Evolutionary conservation across 92 coral and sea anemone genomes (phyloP), one percentile per base, ranked within the genome.

Genomic region (Pocillopora meandrina): DNA sequence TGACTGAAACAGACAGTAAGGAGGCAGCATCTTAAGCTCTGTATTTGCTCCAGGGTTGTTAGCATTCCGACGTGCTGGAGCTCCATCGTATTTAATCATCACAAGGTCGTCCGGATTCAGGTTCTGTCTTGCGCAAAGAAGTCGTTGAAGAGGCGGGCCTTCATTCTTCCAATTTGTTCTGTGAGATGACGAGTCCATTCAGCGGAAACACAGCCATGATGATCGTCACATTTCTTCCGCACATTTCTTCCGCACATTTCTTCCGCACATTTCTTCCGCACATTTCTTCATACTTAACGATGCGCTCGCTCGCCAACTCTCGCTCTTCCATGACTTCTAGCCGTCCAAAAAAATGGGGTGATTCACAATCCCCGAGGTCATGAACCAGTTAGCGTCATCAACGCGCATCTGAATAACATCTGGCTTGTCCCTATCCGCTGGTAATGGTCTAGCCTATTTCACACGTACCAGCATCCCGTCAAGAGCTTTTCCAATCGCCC

Each of bases 341-440:
- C 52, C 52, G 87, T 86, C 88, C 84, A 90, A 16, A 90, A 26
- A 26, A 26, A 26, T 1, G 31, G 31, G 31, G 31, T 26, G 31
- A 26, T 75, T 81, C 86, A 70, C 17, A 20, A 78, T 62, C 34
- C 76, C 89, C 47, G 79, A 52, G 26, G 55, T 58, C 89, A 77
- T 77, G 75, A 65, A 85, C 84, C 89, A 86, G 35, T 78, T 60
- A 63, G 85, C 85, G 64, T 26, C 80, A 86, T 16, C 75, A 58
- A 74, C 74, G 5, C 90, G 85, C 49, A 34, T 79, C n/a, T 56
- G 69, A 18, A 86, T 57, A 26, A 83, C 84, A 72, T 83, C 85
- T 15, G 88, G 75, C 70, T 84, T 74, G 80, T 88, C 77, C 61
- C 91, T 52, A 73, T 88, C 88, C 20, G 88, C 81, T 82, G 87